Evolutionary conservation across 2,888 invertebrate species (phyloP).

Genomic region (Malthinus seriepunctatus): DNA sequence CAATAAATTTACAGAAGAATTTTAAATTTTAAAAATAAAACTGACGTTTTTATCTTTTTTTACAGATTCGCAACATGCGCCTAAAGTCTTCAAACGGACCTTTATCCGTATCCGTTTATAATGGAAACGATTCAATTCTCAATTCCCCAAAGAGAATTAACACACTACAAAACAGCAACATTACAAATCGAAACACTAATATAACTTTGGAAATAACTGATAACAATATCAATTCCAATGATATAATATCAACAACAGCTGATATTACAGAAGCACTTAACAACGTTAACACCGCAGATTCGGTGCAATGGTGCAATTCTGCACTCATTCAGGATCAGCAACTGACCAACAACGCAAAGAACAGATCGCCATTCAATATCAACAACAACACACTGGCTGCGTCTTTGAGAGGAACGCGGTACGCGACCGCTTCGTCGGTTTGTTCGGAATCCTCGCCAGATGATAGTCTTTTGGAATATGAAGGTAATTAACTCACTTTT

Average conservation of each 20-base stretch:
- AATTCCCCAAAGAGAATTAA: conserved; percentile 54
- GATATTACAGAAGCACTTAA: conserved; percentile 33
- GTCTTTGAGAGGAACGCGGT: conserved; percentile 46
- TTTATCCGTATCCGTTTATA: conserved; percentile 51
- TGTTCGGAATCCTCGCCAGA: conserved; percentile 56
- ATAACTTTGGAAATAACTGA: conserved; percentile 25
- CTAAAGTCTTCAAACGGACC: conserved; percentile 53
- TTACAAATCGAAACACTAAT: conserved; percentile 38
- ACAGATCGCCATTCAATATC: conserved; percentile 43
- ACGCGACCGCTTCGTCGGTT: conserved; percentile 45
- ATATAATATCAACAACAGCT: conserved; percentile 20
- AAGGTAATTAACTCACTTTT: conserved; percentile 50
- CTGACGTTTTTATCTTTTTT: conserved; percentile 17
- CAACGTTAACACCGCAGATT: conserved; percentile 38
- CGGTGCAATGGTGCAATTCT: conserved; percentile 54
- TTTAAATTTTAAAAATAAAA: conserved; percentile 13
- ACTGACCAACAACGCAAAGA: conserved; percentile 47
- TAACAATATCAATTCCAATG: conserved; percentile 31
- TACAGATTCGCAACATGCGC: conserved; percentile 52
- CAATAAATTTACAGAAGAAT: conserved; percentile 11
- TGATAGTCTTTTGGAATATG: conserved; percentile 60
- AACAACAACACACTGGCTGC: conserved; percentile 55
- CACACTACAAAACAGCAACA: conserved; percentile 52
- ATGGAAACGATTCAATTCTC: conserved; percentile 46
- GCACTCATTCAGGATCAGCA: conserved; percentile 43